phyloP scores from a whole-genome alignment of 2,888 invertebrate species.

The Cataglyphis cursor region DNA sequence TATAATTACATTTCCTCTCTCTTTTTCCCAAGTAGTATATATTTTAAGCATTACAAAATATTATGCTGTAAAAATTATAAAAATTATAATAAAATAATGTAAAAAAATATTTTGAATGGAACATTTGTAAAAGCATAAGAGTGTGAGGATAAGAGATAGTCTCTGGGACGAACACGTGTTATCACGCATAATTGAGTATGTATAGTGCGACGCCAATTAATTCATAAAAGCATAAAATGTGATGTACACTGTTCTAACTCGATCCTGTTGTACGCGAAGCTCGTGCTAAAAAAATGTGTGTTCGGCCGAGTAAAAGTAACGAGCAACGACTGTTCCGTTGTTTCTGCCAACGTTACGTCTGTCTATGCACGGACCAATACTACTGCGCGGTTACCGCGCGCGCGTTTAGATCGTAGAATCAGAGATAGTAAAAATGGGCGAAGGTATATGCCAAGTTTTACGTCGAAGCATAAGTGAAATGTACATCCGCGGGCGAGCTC shows the following conservation, averaged over 20 bases:
- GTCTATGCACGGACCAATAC: background rate
- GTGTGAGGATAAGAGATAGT: background rate
- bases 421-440: conserved; percentile 64
- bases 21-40: too few species aligned
- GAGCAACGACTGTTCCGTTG: conserved; percentile 56
- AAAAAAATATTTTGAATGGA: too few species aligned
- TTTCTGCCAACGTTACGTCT: conserved; percentile 45
- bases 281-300: conserved; percentile 12
- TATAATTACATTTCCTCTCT: too few species aligned
- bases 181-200: background rate
- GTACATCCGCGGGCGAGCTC: conserved; percentile 69
- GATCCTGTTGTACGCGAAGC: background rate
- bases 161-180: background rate
- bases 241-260: background rate
- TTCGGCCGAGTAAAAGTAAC: conserved; percentile 59
- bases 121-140: too few species aligned
- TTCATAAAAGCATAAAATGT: conserved; percentile 35
- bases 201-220: conserved; percentile 46
- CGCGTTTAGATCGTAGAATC: conserved; percentile 33
- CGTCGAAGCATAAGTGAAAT: conserved; percentile 76
- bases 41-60: too few species aligned
- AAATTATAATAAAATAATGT: too few species aligned
- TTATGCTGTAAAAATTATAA: too few species aligned
- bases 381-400: conserved; percentile 9
- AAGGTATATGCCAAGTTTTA: conserved; percentile 65